Base-by-base conservation (phyloP, 2,888 invertebrate genomes). In the Coelinius sp. region DNA sequence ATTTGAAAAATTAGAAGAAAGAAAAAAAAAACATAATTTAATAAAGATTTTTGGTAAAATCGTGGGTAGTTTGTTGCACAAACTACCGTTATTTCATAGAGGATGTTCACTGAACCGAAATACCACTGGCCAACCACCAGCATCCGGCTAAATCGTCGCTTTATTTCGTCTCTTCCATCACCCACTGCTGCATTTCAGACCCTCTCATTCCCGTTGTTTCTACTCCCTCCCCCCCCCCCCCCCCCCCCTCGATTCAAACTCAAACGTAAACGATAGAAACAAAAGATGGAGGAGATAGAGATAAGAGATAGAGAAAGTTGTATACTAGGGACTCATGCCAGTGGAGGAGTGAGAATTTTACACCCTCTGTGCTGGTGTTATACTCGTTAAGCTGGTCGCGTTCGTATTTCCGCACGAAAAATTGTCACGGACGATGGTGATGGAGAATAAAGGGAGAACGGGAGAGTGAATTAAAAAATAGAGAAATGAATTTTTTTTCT, bases 61-160 rank as follows among this genome's bases (percentile, higher is more conserved):
- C 27, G 41, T 31, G 17, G 38, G 66, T 66, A 59, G 65, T 66
- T 53, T 59, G 59, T 66, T 65, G 71, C 12, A 59, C 59, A 65
- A 66, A 71, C 65, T 71, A 71, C 66, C 44, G 66, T 71, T 71
- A 56, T 71, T 71, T 25, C 66, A 71, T 66, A 64, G 66, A 71
- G 65, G 71, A 71, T 52, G 62, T 71, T 71, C 71, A 71, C 56
- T 66, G 71, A 71, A 71, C 71, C 71, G 71, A 59, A 71, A 71
- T 66, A 66, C 71, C 71, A 71, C 71, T n/a, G 71, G 71, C 59
- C 71, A 71, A 71, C 68, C 73, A 44, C 68, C 53, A 65, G 68
- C 62, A 62, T 67, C 70, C 69, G 70, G 59, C 56, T 65, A 69
- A 69, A 62, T 70, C 67, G 71, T 67, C 66, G 68, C 56, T 22